Evolutionary conservation across 2,888 invertebrate genomes (phyloP).

Genomic region (Cryptocephalus moraei): DNA sequence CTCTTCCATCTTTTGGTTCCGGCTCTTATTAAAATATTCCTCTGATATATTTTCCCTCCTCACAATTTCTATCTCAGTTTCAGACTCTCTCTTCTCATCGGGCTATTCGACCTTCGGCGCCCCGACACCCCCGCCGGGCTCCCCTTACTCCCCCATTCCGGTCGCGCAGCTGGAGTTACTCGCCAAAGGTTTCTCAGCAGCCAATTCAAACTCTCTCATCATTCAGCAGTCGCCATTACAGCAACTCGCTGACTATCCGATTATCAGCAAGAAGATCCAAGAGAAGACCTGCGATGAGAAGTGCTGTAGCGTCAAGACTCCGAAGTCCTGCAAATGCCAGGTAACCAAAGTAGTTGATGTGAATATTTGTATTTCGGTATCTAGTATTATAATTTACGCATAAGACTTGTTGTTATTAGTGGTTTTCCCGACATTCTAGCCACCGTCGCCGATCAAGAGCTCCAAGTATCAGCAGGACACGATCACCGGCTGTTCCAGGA

Average conservation of each 20-base stretch:
- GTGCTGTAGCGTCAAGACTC: conserved; percentile 27
- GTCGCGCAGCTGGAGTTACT: conserved; percentile 57
- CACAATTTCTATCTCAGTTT: conserved; percentile 37
- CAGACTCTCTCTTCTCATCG: conserved; percentile 58
- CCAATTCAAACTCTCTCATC: conserved; percentile 37
- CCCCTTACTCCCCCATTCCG: conserved; percentile 57
- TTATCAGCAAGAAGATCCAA: conserved; percentile 29
- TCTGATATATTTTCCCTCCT: background rate
- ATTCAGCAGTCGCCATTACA: conserved; percentile 30
- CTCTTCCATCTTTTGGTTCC: too few species aligned
- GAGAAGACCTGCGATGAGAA: conserved; percentile 31
- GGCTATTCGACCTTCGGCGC: conserved; percentile 54
- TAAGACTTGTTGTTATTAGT: background rate
- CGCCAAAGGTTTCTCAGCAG: conserved; percentile 32
- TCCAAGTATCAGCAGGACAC: conserved; percentile 8
- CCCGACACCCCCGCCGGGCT: conserved; percentile 53
- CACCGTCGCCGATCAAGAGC: conserved; percentile 15
- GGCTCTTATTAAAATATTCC: too few species aligned
- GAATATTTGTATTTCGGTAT: too few species aligned
- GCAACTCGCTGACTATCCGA: conserved; percentile 15
- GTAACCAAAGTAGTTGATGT: conserved; percentile 1
- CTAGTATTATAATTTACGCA: too few species aligned
- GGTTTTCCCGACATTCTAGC: conserved; percentile 1
- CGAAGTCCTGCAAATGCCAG: conserved; percentile 28
- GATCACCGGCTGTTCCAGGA: conserved; percentile 53